Evolutionary conservation across 2,888 invertebrate species (phyloP).

Genomic region (Drosophila pseudotalamancana): DNA sequence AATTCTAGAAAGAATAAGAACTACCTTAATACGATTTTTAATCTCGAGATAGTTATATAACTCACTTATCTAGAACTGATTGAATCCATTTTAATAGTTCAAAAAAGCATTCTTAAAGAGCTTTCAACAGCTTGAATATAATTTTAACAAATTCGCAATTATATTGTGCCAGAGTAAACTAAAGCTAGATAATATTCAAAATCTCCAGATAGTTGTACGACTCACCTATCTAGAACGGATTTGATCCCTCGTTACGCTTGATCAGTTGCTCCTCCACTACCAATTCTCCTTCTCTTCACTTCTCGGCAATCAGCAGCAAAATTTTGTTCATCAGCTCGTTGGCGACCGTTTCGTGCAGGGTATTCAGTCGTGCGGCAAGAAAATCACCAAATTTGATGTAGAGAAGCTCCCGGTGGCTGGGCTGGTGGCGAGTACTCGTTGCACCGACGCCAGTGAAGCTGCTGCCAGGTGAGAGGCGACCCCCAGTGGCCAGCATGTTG

Average conservation of each 20-base stretch:
- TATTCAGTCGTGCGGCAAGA: slow-evolving; percentile 82
- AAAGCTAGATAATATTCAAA: too few species aligned
- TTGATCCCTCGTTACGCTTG: slow-evolving; percentile 12
- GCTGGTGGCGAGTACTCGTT: slow-evolving; percentile 44
- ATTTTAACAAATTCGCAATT: too few species aligned
- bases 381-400: slow-evolving; percentile 82
- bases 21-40: too few species aligned
- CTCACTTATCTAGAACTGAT: too few species aligned
- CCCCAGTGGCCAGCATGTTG: slow-evolving; percentile 41
- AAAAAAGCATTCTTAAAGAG: too few species aligned
- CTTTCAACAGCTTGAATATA: too few species aligned
- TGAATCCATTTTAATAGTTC: too few species aligned
- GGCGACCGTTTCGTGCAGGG: slow-evolving; percentile 80
- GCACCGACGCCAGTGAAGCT: slow-evolving; percentile 53
- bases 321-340: slow-evolving; percentile 83
- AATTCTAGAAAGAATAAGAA: too few species aligned
- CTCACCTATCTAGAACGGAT: slow-evolving; percentile 1
- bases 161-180: too few species aligned
- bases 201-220: too few species aligned
- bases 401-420: slow-evolving; percentile 77
- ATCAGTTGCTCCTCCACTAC: background rate
- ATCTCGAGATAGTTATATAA: too few species aligned
- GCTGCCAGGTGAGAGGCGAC: slow-evolving; percentile 54
- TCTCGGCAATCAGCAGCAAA: slow-evolving; percentile 80
- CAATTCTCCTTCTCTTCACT: slow-evolving; percentile 43